These are phyloP conservation scores for Poeciliopsis turneri DNA, from an alignment of 2,797 vertebrate species.

Conservation along the genomic window DNA sequence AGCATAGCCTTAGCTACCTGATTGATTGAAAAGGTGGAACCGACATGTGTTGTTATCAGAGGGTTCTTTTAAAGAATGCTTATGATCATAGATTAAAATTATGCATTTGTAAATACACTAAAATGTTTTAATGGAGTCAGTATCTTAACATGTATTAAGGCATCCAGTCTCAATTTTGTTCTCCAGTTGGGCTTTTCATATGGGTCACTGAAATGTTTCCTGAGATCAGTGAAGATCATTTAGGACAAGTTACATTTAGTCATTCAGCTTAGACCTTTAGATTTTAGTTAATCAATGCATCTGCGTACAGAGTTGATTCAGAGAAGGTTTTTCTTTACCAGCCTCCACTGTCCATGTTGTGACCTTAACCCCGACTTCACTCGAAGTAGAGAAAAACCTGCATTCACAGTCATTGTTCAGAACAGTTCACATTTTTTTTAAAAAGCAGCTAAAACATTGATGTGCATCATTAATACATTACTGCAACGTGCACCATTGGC, in stretches of 20 bases:
- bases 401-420: conserved; percentile 18
- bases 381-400: conserved; percentile 12
- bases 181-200: not conserved
- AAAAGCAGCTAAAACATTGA: conserved; percentile 60
- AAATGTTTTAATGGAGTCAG: not conserved
- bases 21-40: not conserved
- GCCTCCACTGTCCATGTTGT: not conserved
- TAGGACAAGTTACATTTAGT: not conserved
- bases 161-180: not conserved
- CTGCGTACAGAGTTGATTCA: not conserved
- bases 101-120: not conserved
- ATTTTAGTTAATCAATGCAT: not conserved
- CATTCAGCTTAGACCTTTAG: not conserved
- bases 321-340: not conserved
- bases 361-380: not conserved
- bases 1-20: not conserved
- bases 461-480: conserved; percentile 57
- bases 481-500: conserved; percentile 38
- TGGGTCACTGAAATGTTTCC: not conserved
- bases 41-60: not conserved
- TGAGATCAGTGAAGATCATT: not conserved
- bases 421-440: conserved; percentile 36
- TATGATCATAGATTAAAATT: not conserved
- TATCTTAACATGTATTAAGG: not conserved
- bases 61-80: not conserved